A percentile compares a stretch with the other conserved stretches of the same genome.
Evolutionary conservation across 1,140 invertebrate species (phyloP).

Genomic region (Scaptomyza pallida): DNA sequence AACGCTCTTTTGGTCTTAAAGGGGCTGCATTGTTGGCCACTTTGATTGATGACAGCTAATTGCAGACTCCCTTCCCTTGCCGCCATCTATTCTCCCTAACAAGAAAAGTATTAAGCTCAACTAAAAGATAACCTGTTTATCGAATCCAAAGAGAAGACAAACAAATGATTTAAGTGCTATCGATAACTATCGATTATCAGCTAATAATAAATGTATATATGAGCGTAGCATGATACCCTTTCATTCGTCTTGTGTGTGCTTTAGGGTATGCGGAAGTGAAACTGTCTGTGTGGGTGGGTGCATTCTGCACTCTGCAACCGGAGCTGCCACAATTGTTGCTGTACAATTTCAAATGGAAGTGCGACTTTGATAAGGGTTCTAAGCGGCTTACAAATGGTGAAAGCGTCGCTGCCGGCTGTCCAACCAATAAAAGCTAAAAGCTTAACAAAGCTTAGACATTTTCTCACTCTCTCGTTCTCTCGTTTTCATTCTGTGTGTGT

Average conservation of each 20-base stretch:
- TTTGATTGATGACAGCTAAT: constrained; percentile 81
- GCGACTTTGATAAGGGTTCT: constrained; percentile 75
- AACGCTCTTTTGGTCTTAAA: neutral
- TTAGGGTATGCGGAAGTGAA: constrained; percentile 18
- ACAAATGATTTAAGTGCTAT: too few species aligned
- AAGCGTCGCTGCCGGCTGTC: constrained; percentile 44
- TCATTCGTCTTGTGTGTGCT: too few species aligned
- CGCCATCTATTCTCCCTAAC: too few species aligned
- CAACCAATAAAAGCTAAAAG: neutral
- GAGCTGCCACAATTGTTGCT: constrained; percentile 43
- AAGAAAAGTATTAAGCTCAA: too few species aligned
- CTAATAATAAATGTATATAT: too few species aligned
- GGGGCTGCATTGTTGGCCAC: constrained; percentile 62
- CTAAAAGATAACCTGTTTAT: too few species aligned
- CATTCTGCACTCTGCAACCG: neutral
- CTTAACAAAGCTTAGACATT: neutral
- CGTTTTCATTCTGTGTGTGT: constrained; percentile 20
- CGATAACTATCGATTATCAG: too few species aligned
- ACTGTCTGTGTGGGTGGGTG: constrained; percentile 32
- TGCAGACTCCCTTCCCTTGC: constrained; percentile 55
- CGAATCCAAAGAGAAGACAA: too few species aligned
- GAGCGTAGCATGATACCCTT: too few species aligned
- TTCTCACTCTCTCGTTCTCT: neutral
- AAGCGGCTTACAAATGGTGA: constrained; percentile 64
- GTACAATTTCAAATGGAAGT: constrained; percentile 36